Evolutionary conservation across 2,888 invertebrate genomes (phyloP), one percentile per base, ranked within the genome.

Genomic region (Herminia tarsipennalis): DNA sequence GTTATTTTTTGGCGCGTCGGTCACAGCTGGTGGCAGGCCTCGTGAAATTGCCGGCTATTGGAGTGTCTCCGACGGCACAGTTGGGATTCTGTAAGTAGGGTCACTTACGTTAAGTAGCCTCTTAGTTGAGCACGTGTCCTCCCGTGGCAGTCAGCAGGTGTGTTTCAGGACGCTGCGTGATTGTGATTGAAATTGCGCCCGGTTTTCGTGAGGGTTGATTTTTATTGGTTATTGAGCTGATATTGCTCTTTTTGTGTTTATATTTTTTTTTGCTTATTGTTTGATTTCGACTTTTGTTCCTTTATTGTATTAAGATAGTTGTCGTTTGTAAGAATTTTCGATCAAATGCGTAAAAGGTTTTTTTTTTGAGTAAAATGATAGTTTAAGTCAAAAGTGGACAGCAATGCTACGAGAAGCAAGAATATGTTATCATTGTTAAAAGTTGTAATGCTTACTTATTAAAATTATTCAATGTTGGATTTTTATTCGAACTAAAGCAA

Each of bases 61-160:
- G 62, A 73, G 74, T 79, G 76, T 81, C 81, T 79, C 60, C 56
- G 72, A 77, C 61, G 58, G 61, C 62, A 61, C 69, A 68, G 62
- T 69, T 72, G 77, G 74, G 69, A 78, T 77, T 79, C 76, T 70
- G 72, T 73, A 82, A 86, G 86, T 80, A 83, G 86, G 86, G 88
- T 87, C 88, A 89, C 88, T 90, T 86, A 85, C 78, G 85, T 84
- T 90, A 90, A 90, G 89, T 89, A 86, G 85, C 76, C 86, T 85
- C 83, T 90, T 88, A 86, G 82, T 66, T 56, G 73, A 74, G 88
- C 83, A 86, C 89, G 89, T 88, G 88, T 79, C 63, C 67, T 59
- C 66, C 66, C 72, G 73, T 66, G 67, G 72, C 72, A 79, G 82
- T 81, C 79, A 78, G 79, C 89, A 90, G 89, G 89, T 90, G 89